These are phyloP conservation scores for Camptogramma bilineatum DNA, from an alignment of 2,888 invertebrate genomes.

Conservation along the genomic window DNA sequence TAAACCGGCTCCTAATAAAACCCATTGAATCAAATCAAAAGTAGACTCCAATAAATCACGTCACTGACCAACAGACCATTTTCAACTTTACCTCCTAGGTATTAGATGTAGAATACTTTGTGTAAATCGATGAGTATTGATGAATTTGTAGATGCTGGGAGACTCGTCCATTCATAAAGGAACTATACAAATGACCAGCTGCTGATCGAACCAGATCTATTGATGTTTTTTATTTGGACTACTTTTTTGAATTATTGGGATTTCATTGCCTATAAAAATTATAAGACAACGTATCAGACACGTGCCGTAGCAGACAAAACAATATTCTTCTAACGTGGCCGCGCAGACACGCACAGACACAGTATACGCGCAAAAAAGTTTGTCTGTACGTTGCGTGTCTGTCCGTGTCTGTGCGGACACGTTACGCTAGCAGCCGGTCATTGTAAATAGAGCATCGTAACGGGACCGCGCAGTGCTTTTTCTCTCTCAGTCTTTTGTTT, in stretches of 20 bases:
- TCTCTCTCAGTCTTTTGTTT: too few species aligned
- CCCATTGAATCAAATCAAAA: constrained; percentile 78
- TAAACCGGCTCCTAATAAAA: constrained; percentile 77
- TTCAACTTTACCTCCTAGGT: constrained; percentile 3
- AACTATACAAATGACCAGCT: constrained; percentile 45
- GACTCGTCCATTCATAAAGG: constrained; percentile 27
- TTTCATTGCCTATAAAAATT: background rate
- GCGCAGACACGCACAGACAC: too few species aligned
- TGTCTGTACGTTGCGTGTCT: too few species aligned
- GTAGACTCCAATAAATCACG: constrained; percentile 51
- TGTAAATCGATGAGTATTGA: constrained; percentile 27
- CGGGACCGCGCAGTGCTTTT: too few species aligned
- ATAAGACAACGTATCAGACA: too few species aligned
- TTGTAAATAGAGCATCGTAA: too few species aligned
- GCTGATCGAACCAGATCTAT: constrained; percentile 47
- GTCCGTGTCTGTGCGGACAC: too few species aligned
- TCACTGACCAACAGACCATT: constrained; percentile 12
- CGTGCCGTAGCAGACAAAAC: too few species aligned
- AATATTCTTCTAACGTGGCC: too few species aligned
- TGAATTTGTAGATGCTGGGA: constrained; percentile 33
- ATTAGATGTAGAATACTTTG: constrained; percentile 14
- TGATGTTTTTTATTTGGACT: constrained; percentile 41
- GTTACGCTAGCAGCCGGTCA: too few species aligned
- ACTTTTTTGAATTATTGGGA: constrained; percentile 16
- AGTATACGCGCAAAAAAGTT: too few species aligned